These are phyloP conservation scores for Tetrax tetrax DNA, from an alignment of 2,113 vertebrate species.

Conservation along the genomic window DNA sequence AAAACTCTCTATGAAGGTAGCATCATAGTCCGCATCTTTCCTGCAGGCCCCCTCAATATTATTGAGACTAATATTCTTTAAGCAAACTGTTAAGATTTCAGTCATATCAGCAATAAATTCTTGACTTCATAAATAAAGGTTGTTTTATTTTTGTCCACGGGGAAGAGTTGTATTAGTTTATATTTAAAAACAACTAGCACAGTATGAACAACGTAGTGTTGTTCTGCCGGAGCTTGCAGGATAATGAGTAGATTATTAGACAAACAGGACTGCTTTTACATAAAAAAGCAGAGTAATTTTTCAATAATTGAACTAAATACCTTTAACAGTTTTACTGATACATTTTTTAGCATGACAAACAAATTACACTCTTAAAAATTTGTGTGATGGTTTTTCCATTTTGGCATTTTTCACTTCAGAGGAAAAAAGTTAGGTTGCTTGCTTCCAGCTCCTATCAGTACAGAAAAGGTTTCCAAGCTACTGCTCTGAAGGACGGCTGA, in stretches of 20 bases:
- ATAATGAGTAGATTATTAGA: background rate
- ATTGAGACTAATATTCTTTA: background rate
- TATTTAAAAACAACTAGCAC: background rate
- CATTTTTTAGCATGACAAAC: background rate
- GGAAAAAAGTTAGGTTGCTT: background rate
- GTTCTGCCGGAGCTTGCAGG: background rate
- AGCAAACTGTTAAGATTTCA: background rate
- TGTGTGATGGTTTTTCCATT: accelerated
- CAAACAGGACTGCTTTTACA: background rate
- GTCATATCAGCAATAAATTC: background rate
- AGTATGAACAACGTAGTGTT: background rate
- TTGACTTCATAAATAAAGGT: background rate
- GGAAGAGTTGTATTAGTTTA: background rate
- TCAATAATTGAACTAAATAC: background rate
- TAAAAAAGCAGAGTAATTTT: background rate
- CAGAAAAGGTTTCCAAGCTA: background rate
- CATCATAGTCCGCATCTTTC: too few relatives aligned
- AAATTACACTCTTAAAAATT: background rate
- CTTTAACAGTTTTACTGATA: background rate
- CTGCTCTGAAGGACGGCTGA: background rate
- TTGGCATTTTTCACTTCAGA: background rate
- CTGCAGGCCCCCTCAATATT: too few relatives aligned
- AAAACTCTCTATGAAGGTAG: background rate
- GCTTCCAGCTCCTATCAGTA: background rate
- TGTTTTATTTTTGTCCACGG: background rate